Evolutionary conservation across 2,888 invertebrate species (phyloP), one percentile per base, ranked within the genome.

Genomic region (Rhorus exstirpatorius): DNA sequence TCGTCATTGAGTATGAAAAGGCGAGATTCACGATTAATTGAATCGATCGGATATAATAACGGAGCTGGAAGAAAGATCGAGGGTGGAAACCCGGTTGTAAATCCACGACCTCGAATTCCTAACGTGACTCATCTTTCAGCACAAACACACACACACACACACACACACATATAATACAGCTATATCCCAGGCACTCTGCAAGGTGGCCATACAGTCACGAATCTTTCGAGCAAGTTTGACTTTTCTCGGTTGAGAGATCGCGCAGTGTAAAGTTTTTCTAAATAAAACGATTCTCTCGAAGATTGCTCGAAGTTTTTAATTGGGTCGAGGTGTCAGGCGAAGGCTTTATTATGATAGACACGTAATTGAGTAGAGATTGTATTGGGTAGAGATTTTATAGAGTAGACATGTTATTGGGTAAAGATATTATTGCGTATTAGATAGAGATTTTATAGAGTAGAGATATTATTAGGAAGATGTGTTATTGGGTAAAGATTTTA

Each of bases 271-370:
- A 49, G 44, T n/a, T 61, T 77, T 77, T 61, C 70, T 77, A 53
- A 77, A 77, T 77, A 70, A 77, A 77, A 70, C 35, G 70, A 41
- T 77, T 77, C 77, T n/a, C 51, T n/a, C 77, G 77, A 77, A 70
- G 49, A 67, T 49, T 58, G 46, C 41, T 41, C 41, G n/a, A n/a
- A n/a, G n/a, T n/a, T n/a, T n/a, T n/a, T n/a, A n/a, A n/a, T n/a
- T n/a, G n/a, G n/a, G n/a, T n/a, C n/a, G n/a, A n/a, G n/a, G n/a
- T n/a, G n/a, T n/a, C n/a, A n/a, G n/a, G n/a, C n/a, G n/a, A n/a
- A n/a, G n/a, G n/a, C n/a, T n/a, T n/a, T n/a, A n/a, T n/a, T n/a
- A n/a, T n/a, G n/a, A n/a, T n/a, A n/a, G n/a, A n/a, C n/a, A n/a
- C n/a, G n/a, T n/a, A n/a, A n/a, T n/a, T n/a, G n/a, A n/a, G n/a